Evolutionary conservation across 2,888 invertebrate species (phyloP).

Genomic region (Icerya purchasi): DNA sequence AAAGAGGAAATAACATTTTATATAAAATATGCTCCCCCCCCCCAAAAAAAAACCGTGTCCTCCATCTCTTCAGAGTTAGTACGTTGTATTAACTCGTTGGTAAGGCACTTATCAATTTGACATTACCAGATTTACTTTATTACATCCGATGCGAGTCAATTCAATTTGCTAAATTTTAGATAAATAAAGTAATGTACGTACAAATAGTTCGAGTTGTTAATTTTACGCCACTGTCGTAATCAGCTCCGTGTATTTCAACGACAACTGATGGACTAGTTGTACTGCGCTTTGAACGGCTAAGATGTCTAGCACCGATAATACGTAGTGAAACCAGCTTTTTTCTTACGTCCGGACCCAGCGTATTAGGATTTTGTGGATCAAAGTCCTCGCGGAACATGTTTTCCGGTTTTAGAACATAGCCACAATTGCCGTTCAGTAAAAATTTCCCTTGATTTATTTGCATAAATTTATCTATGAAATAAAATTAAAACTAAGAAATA

Average conservation of each 20-base stretch:
- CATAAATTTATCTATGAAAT: constrained; percentile 65
- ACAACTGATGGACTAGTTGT: constrained; percentile 79
- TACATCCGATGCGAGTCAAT: constrained; percentile 1
- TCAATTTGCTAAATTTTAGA: neutral
- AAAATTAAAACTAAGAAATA: no score
- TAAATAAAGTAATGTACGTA: constrained; percentile 31
- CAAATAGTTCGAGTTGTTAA: constrained; percentile 65
- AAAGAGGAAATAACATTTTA: no score
- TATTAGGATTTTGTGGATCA: constrained; percentile 49
- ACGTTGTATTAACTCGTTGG: no score
- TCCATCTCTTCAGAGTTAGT: no score
- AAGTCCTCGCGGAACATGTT: constrained; percentile 63
- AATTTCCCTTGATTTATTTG: constrained; percentile 88
- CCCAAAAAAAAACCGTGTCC: no score
- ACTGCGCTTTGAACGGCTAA: constrained; percentile 52
- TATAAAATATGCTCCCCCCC: no score
- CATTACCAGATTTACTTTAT: neutral
- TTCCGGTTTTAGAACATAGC: constrained; percentile 75
- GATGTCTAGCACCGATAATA: constrained; percentile 72
- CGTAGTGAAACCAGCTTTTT: constrained; percentile 40
- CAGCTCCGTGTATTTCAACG: constrained; percentile 71
- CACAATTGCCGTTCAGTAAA: constrained; percentile 75
- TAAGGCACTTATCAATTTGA: no score
- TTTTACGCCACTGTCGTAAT: constrained; percentile 64
- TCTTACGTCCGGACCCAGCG: constrained; percentile 29